Percentiles rank a stretch among this genome's conserved stretches.
These are phyloP conservation scores for Thera britannica DNA, from an alignment of 2,888 invertebrate species.

Conservation along the genomic window DNA sequence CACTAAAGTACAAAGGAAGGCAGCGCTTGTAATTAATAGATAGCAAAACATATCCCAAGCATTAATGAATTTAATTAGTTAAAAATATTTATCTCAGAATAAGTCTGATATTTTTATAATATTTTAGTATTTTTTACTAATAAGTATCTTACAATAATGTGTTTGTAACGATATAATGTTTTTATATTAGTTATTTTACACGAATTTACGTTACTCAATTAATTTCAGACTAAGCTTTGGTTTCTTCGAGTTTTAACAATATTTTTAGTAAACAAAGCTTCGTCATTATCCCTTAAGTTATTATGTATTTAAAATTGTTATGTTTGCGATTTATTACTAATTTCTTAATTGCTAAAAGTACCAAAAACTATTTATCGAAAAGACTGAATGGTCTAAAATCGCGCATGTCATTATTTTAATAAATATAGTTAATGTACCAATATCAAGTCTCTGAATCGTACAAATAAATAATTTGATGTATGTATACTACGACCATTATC, in stretches of 20 bases:
- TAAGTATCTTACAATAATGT: conserved; percentile 21
- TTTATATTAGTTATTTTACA: conserved; percentile 16
- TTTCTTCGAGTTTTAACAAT: conserved; percentile 34
- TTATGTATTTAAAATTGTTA: conserved; percentile 35
- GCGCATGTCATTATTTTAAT: conserved; percentile 11
- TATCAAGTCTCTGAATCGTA: conserved; percentile 11
- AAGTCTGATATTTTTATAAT: conserved; percentile 6
- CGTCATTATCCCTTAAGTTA: conserved; percentile 36
- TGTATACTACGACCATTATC: background rate
- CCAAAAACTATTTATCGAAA: conserved; percentile 37
- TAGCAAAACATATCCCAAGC: conserved; percentile 3
- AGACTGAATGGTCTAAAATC: conserved; percentile 17
- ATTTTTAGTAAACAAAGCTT: conserved; percentile 42
- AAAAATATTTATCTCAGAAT: conserved; percentile 11
- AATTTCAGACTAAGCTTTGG: conserved; percentile 43
- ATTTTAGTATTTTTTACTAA: conserved; percentile 11
- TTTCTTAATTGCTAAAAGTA: conserved; percentile 43
- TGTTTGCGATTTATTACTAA: conserved; percentile 39
- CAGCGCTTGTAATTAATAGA: background rate
- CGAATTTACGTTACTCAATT: conserved; percentile 26
- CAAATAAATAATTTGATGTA: conserved; percentile 13
- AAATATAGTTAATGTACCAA: conserved; percentile 6
- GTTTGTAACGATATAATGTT: conserved; percentile 24
- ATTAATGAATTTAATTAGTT: conserved; percentile 12
- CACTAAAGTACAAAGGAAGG: background rate